Evolutionary conservation across 2,888 invertebrate species (phyloP).

Genomic region (Andricus curvator): DNA sequence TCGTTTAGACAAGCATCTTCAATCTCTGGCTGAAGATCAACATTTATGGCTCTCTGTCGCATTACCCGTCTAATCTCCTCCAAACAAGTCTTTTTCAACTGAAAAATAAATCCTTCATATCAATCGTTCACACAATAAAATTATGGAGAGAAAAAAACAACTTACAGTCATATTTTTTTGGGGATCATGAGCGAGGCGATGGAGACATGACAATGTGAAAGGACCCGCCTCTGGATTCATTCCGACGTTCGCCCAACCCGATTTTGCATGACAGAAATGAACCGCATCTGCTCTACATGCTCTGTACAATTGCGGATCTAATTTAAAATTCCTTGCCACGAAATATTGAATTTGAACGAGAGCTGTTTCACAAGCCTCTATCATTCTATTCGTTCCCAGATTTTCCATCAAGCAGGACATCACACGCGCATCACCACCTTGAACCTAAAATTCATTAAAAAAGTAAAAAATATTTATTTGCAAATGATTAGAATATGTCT

Average conservation of each 20-base stretch:
- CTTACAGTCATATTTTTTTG: slow-evolving; percentile 75
- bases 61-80: slow-evolving; percentile 94
- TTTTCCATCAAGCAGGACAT: slow-evolving; percentile 97
- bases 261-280: slow-evolving; percentile 88
- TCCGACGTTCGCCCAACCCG: slow-evolving; percentile 86
- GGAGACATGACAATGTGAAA: slow-evolving; percentile 93
- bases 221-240: slow-evolving; percentile 90
- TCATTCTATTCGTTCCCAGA: slow-evolving; percentile 91
- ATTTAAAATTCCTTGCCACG: slow-evolving; percentile 94
- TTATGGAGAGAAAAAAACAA: background rate
- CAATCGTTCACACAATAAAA: background rate
- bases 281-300: slow-evolving; percentile 94
- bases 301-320: slow-evolving; percentile 93
- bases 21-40: slow-evolving; percentile 95
- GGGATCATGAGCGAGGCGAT: slow-evolving; percentile 80
- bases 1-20: slow-evolving; percentile 94
- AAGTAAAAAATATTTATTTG: background rate
- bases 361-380: slow-evolving; percentile 92
- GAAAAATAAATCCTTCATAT: slow-evolving; percentile 46
- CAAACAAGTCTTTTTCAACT: slow-evolving; percentile 80
- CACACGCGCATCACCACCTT: slow-evolving; percentile 89
- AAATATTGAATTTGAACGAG: slow-evolving; percentile 98
- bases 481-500: background rate
- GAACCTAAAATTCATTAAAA: slow-evolving; percentile 78
- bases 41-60: slow-evolving; percentile 94